These are phyloP conservation scores for Scatophagus argus DNA, from an alignment of 2,113 vertebrate species.

Conservation along the genomic window DNA sequence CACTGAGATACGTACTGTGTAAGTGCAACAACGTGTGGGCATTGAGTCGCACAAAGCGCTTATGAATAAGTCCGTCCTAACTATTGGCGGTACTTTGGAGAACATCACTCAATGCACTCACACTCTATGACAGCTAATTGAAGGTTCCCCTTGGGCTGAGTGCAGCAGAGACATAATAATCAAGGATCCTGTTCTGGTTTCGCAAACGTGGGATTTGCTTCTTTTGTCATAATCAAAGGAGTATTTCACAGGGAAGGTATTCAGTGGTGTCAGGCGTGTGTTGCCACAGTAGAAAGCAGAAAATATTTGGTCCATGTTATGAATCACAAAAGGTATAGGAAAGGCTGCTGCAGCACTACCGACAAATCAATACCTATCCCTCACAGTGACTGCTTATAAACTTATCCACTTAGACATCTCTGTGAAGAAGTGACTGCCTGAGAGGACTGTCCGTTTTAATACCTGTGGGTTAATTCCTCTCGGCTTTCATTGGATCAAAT, in stretches of 20 bases:
- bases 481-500: conserved; percentile 72
- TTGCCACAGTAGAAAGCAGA: conserved; percentile 43
- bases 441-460: conserved; percentile 57
- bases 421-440: conserved; percentile 40
- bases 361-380: conserved; percentile 61
- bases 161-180: conserved; percentile 89
- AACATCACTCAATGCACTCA: conserved; percentile 60
- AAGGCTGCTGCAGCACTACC: conserved; percentile 34
- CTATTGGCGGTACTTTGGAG: conserved; percentile 65
- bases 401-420: conserved; percentile 57
- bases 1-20: conserved; percentile 74
- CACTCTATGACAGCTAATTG: conserved; percentile 80
- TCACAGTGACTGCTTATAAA: conserved; percentile 46
- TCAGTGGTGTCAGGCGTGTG: conserved; percentile 78
- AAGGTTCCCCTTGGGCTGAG: conserved; percentile 81
- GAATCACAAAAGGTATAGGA: conserved; percentile 44
- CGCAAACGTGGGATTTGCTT: conserved; percentile 66
- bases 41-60: conserved; percentile 76
- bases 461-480: conserved; percentile 66
- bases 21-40: conserved; percentile 76
- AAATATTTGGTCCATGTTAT: conserved; percentile 26
- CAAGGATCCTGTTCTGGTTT: conserved; percentile 83
- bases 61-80: conserved; percentile 69
- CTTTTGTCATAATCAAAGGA: conserved; percentile 84
- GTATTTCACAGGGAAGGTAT: conserved; percentile 76